Conservation (phyloP, 2,113 vertebrate genomes). For the Sisor rabdophorus region DNA sequence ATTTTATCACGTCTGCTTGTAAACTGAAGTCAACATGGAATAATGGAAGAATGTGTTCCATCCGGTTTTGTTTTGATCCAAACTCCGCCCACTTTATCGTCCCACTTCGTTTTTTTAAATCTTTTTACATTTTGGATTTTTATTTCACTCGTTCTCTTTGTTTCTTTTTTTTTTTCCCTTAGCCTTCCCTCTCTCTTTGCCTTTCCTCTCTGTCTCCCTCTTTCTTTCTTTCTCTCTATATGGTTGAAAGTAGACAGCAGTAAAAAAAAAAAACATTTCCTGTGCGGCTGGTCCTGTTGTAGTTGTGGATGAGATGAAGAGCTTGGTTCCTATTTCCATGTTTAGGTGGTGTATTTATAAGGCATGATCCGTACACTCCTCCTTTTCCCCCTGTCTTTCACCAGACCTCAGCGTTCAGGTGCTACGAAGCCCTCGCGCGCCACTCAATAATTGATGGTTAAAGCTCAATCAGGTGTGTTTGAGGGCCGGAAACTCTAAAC, state of each 20-base stretch:
- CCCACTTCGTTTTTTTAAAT: neutral
- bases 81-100: neutral
- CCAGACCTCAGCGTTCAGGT: neutral
- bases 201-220: neutral
- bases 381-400: neutral
- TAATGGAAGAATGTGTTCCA: neutral
- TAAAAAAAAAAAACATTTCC: slow-evolving; percentile 8
- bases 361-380: no score
- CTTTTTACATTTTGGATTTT: no score
- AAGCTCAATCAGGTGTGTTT: neutral
- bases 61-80: no score
- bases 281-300: neutral
- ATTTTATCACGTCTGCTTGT: neutral
- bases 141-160: neutral
- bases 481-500: no score
- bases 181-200: no score
- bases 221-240: neutral
- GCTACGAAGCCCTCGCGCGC: neutral
- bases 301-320: neutral
- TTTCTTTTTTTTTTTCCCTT: neutral
- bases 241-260: neutral
- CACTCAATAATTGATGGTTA: neutral
- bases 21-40: neutral
- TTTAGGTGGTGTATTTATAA: neutral
- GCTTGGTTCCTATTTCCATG: neutral